Base-by-base conservation (phyloP, 2,113 vertebrate genomes). In the Taurulus bubalis region DNA sequence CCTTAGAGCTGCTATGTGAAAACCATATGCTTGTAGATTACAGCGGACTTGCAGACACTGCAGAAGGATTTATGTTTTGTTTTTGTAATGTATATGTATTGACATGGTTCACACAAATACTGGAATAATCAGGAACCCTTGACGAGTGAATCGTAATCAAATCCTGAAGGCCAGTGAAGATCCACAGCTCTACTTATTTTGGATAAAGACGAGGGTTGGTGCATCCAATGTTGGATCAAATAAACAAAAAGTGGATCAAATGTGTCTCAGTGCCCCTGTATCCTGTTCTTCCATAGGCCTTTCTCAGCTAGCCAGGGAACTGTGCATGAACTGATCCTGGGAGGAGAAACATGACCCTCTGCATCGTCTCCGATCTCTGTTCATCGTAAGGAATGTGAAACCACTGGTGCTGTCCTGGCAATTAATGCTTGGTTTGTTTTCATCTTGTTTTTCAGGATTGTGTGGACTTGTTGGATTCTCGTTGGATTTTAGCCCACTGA, bases 401-500 rank as follows among this genome's bases (percentile, higher is more conserved):
- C 63, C 65, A 36, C 62, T 53, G 81, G 20, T 70, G 53, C 60
- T 77, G 36, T 81, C 28, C 40, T 12, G 12, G 77, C 80, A 81
- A 92, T 91, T 93, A 92, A 94, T 86, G 22, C 60, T 64, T 59
- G 45, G 42, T 80, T 80, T 79, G 71, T 70, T 79, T 79, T 82
- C 20, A 0, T 87, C 74, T 95, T 92, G 82, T 87, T 83, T 96
- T 96, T 91, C 96, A 98, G 97, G 95, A 94, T 75, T 88, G 83
- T 88, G 89, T 75, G 90, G 84, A 89, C 90, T 30, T 93, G 70
- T 94, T 87, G 89, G n/a, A n/a, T 88, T 90, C 77, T 72, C 64
- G 75, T 93, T 95, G 97, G 97, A 97, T 96, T 96, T 95, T 94
- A 96, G 91, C 84, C 85, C 91, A 91, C 93, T 93, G 92, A 91